These are phyloP conservation scores for Pinctada fucata DNA, from an alignment of 2,888 invertebrate species.

Conservation along the genomic window DNA sequence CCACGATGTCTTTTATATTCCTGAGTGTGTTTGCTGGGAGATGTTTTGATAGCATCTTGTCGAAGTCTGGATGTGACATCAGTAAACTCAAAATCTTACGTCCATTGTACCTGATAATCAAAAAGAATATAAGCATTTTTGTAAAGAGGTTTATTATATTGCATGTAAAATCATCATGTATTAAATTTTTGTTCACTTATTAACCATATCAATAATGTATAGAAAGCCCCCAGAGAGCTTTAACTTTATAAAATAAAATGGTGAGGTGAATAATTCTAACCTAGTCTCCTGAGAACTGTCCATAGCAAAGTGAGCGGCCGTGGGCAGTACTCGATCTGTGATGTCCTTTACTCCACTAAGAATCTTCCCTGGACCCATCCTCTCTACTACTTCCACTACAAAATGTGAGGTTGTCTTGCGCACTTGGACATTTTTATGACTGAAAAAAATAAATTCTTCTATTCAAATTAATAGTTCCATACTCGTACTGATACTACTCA, in stretches of 20 bases:
- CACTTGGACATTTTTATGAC: slow-evolving; percentile 92
- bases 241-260: no score
- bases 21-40: slow-evolving; percentile 88
- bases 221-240: no score
- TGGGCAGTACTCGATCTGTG: slow-evolving; percentile 87
- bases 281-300: slow-evolving; percentile 93
- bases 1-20: slow-evolving; percentile 89
- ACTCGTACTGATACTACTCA: no score
- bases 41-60: slow-evolving; percentile 86
- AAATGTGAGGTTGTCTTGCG: slow-evolving; percentile 90
- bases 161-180: no score
- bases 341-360: slow-evolving; percentile 87
- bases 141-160: no score
- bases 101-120: slow-evolving; percentile 60
- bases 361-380: slow-evolving; percentile 85
- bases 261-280: no score
- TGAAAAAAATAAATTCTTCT: slow-evolving; percentile 52
- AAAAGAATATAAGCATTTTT: not conserved
- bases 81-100: slow-evolving; percentile 84
- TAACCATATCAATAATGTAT: no score
- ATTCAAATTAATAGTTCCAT: no score
- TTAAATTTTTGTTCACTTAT: no score
- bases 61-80: slow-evolving; percentile 86
- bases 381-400: slow-evolving; percentile 84
- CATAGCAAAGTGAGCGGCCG: slow-evolving; percentile 88